Conservation (phyloP, 2,113 vertebrate genomes). For the Carettochelys insculpta region DNA sequence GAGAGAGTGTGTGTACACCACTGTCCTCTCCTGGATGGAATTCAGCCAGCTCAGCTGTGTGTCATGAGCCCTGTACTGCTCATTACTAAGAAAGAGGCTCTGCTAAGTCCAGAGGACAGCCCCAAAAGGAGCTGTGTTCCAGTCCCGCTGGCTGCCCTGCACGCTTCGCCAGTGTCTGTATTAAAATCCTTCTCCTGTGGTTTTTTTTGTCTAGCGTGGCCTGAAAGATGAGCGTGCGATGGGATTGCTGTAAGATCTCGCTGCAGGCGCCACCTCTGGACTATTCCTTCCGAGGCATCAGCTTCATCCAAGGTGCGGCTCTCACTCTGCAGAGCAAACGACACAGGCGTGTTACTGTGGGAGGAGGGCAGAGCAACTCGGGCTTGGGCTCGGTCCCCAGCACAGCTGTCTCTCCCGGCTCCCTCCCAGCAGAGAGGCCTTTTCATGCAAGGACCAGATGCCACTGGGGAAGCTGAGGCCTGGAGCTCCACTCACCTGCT, state of each 20-base stretch:
- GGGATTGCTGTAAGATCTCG: constrained; percentile 23
- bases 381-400: too few species aligned
- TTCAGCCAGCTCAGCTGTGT: neutral
- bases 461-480: neutral
- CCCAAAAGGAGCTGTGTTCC: neutral
- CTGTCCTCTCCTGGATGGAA: neutral
- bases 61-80: neutral
- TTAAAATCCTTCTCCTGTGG: neutral
- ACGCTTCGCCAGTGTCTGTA: too few species aligned
- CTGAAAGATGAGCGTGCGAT: constrained; percentile 46
- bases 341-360: neutral
- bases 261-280: constrained; percentile 76
- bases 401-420: neutral
- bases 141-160: too few species aligned
- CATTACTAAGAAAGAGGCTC: neutral
- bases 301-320: constrained; percentile 70
- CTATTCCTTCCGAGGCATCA: constrained; percentile 79
- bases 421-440: too few species aligned
- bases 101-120: neutral
- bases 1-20: neutral
- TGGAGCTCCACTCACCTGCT: neutral
- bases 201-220: constrained; percentile 45
- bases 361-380: accelerated
- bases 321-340: neutral
- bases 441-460: neutral